Percentiles rank a stretch among this genome's conserved stretches.
Conservation (phyloP, 2,113 vertebrate genomes). For the Nicator chloris region DNA sequence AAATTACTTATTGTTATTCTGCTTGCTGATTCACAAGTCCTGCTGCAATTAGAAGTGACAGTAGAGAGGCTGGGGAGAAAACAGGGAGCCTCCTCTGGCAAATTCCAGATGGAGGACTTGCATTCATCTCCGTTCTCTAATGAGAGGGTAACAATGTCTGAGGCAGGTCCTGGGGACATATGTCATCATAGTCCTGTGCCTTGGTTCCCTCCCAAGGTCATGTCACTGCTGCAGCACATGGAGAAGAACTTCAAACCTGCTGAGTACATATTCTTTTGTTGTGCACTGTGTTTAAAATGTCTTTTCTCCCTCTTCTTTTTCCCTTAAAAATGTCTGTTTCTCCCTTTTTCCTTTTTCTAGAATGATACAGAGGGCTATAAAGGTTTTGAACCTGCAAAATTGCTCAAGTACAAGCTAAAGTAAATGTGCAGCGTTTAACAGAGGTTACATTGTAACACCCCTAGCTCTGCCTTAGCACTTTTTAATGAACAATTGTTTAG, state of each 20-base stretch:
- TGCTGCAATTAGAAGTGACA: neutral
- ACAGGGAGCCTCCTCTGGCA: neutral
- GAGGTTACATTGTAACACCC: neutral
- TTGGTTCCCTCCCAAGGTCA: neutral
- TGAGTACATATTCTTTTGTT: neutral
- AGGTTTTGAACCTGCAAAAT: neutral
- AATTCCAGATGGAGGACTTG: neutral
- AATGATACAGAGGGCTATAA: neutral
- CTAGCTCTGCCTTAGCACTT: neutral
- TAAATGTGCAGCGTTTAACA: neutral
- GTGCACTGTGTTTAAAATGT: neutral
- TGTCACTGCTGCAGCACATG: rapidly evolving
- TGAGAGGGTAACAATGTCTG: neutral
- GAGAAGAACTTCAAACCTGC: neutral
- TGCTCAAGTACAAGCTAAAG: neutral
- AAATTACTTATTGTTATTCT: neutral
- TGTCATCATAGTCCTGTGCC: neutral
- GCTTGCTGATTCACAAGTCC: neutral
- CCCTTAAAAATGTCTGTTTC: neutral
- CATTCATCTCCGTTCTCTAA: neutral
- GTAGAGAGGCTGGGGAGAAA: neutral
- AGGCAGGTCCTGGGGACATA: neutral
- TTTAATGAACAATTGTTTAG: neutral
- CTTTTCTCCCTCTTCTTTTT: rapidly evolving
- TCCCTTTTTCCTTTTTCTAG: neutral